Conservation (phyloP, 1,140 invertebrate genomes). For the Tetranychus urticae region DNA sequence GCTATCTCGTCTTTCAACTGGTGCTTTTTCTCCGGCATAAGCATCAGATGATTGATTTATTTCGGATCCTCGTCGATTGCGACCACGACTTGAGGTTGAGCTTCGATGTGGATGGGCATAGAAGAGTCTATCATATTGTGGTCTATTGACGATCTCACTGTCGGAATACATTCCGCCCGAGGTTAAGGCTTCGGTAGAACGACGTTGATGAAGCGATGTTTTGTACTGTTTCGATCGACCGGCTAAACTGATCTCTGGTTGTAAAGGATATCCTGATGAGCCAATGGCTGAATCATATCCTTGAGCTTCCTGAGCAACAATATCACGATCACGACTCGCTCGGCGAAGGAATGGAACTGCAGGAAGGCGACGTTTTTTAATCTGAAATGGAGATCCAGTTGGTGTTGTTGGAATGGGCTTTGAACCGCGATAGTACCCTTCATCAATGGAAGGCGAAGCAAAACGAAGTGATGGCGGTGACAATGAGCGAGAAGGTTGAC, state of each 20-base stretch:
- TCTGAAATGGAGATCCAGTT: background rate
- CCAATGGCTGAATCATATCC: slow-evolving; percentile 21
- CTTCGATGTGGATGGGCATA: background rate
- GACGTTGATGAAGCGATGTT: slow-evolving; percentile 15
- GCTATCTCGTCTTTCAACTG: background rate
- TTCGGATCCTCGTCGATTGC: background rate
- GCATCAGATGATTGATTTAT: background rate
- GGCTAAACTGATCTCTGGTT: background rate
- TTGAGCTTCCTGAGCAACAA: slow-evolving; percentile 45
- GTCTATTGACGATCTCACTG: slow-evolving; percentile 8
- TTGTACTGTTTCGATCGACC: slow-evolving; percentile 38
- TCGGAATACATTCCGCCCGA: slow-evolving; percentile 12
- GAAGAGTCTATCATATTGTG: background rate
- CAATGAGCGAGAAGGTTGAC: slow-evolving; percentile 6
- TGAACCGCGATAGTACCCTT: background rate
- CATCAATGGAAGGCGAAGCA: background rate
- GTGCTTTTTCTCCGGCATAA: background rate
- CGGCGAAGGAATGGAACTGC: slow-evolving; percentile 40
- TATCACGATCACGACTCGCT: slow-evolving; percentile 4
- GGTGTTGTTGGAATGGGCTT: slow-evolving; percentile 1
- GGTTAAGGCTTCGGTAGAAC: background rate
- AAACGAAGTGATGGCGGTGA: slow-evolving; percentile 1
- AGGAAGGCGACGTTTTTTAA: slow-evolving; percentile 75
- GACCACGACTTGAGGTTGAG: background rate
- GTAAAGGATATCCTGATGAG: background rate